Evolutionary conservation across 2,113 vertebrate species (phyloP).

Genomic region (Gnathonemus echidnorhynchus): DNA sequence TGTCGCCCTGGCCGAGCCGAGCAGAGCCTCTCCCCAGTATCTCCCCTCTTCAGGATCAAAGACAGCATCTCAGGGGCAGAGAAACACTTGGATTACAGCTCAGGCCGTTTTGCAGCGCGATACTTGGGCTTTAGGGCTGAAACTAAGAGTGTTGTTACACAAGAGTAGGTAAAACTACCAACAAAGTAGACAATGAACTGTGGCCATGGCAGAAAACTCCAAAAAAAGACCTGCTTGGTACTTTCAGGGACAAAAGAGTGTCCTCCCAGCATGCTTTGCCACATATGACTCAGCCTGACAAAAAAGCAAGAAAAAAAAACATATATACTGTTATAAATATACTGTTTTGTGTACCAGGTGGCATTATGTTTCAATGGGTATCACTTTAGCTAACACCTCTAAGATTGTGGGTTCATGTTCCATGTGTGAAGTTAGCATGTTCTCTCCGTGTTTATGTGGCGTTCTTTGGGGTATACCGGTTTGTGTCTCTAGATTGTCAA

Average conservation of each 20-base stretch:
- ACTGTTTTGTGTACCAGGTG: not conserved
- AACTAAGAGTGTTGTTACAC: not conserved
- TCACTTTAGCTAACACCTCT: not conserved
- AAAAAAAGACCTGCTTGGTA: not conserved
- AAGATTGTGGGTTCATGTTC: not conserved
- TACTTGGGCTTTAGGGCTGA: not conserved
- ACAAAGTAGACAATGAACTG: not conserved
- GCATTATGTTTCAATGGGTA: not conserved
- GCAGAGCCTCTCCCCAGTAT: conserved; percentile 31
- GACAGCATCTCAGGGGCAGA: conserved; percentile 37
- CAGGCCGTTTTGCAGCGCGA: conserved; percentile 12
- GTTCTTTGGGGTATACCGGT: not conserved
- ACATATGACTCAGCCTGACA: not conserved
- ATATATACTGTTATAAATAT: not conserved
- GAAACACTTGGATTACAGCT: conserved; percentile 32
- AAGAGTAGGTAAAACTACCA: not conserved
- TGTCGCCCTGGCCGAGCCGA: conserved; percentile 38
- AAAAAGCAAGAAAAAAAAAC: not conserved
- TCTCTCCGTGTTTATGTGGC: not conserved
- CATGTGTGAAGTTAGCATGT: not conserved
- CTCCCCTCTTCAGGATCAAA: conserved; percentile 48
- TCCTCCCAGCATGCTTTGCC: not conserved
- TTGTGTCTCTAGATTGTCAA: not conserved
- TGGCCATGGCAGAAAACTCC: not conserved
- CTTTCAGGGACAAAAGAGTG: not conserved